A percentile compares a stretch with the other conserved stretches of the same genome.
These are phyloP conservation scores for Schizotus pectinicornis DNA, from an alignment of 2,888 invertebrate genomes.

Conservation along the genomic window DNA sequence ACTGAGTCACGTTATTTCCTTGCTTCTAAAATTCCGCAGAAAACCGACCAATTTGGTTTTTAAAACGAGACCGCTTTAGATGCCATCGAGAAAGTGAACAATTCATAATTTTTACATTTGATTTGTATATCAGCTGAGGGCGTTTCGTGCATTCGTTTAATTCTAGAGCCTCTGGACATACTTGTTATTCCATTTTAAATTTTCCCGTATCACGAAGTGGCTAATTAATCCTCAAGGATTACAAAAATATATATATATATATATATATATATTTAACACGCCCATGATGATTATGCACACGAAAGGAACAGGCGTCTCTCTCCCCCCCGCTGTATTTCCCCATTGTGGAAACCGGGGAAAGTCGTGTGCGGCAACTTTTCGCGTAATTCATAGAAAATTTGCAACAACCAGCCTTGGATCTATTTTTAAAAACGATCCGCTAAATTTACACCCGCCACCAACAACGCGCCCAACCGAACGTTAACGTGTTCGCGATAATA, in stretches of 20 bases:
- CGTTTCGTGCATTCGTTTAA: slow-evolving; percentile 29
- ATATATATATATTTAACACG: no score
- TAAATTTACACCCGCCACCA: slow-evolving; percentile 18
- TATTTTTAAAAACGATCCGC: slow-evolving; percentile 15
- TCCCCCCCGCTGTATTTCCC: slow-evolving; percentile 1
- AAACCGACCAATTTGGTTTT: background rate
- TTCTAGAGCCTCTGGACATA: slow-evolving; percentile 26
- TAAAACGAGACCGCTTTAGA: slow-evolving; percentile 7
- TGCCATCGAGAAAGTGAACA: slow-evolving; percentile 3
- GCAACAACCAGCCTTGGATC: slow-evolving; percentile 14
- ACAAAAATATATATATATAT: slow-evolving; percentile 30
- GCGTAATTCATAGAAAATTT: slow-evolving; percentile 14
- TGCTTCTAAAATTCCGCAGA: background rate
- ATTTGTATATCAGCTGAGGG: slow-evolving; percentile 24
- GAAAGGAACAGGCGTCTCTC: slow-evolving; percentile 12
- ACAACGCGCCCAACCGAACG: no score
- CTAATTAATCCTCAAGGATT: slow-evolving; percentile 33
- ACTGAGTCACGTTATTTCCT: slow-evolving; percentile 13
- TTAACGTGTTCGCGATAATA: no score
- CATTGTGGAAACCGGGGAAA: background rate
- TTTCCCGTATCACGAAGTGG: slow-evolving; percentile 29
- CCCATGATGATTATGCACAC: slow-evolving; percentile 26
- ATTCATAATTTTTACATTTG: slow-evolving; percentile 21
- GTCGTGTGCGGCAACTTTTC: slow-evolving; percentile 3
- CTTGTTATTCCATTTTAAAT: slow-evolving; percentile 32